Evolutionary conservation across 2,888 invertebrate genomes (phyloP), one percentile per base, ranked within the genome.

Genomic region (Pandemis heparana): DNA sequence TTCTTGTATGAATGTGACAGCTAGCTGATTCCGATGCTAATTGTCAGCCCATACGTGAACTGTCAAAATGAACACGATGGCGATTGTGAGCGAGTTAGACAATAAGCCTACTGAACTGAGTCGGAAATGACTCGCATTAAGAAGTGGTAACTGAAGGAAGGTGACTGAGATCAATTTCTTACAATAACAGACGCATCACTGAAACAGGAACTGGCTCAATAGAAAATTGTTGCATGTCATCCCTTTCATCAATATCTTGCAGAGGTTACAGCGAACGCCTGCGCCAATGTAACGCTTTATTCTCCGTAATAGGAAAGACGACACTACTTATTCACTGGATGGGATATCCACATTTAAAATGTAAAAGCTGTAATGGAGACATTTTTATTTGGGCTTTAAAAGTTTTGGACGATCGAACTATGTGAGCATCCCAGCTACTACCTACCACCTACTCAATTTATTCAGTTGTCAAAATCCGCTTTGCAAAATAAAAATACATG

Each of bases 161-260:
- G 6, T 53, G 56, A 56, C 56, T 23, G 23, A 10, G 18, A 53
- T 53, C 23, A 23, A 23, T 56, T 56, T 23, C 56, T 23, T 9
- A 53, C 18, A 23, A 56, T 2, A 56, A 12, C 23, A 56, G 23
- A 23, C 18, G 56, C 56, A 56, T 23, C 5, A 12, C 23, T 56
- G 16, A 18, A 53, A 53, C 53, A 53, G 53, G 53, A 53, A 53
- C 53, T 16, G 53, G 53, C 53, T 10, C 41, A 9, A 56, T 56
- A 18, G 18, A 53, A 51, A 9, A 23, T 56, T 23, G 1, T 23
- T 12, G 56, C 56, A 56, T 23, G 56, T 56, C 56, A 56, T 56
- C 56, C 10, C 23, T 56, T 56, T 23, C 56, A 56, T 56, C 56
- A 56, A 56, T 56, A 56, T 56, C 56, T 56, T 12, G 56, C 56